Evolutionary conservation across 1,140 invertebrate genomes (phyloP).

Genomic region (Goniozus legneri): DNA sequence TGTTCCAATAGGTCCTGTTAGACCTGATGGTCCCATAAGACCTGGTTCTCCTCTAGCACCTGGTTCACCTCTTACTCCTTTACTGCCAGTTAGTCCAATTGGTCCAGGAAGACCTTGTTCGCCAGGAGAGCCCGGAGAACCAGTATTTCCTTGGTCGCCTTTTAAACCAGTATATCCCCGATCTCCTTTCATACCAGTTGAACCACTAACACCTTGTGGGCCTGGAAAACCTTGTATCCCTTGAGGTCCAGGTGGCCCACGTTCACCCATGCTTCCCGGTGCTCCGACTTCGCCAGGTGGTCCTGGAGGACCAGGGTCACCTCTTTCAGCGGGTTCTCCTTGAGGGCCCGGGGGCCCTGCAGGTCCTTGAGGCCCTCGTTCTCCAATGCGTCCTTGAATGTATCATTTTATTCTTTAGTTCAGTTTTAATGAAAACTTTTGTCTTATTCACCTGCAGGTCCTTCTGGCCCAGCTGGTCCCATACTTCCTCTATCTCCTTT

Average conservation of each 20-base stretch:
- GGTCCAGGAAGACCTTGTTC: slow-evolving; percentile 65
- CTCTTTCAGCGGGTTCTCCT: slow-evolving; percentile 71
- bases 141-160: slow-evolving; percentile 70
- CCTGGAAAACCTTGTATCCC: slow-evolving; percentile 66
- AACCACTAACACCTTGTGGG: slow-evolving; percentile 63
- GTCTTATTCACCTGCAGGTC: slow-evolving; percentile 61
- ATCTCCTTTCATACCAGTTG: slow-evolving; percentile 71
- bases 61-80: slow-evolving; percentile 71
- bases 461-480: slow-evolving; percentile 64
- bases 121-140: slow-evolving; percentile 56
- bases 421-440: no score
- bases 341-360: slow-evolving; percentile 69
- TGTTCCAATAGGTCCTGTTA: slow-evolving; percentile 25
- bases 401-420: slow-evolving; percentile 3
- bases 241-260: slow-evolving; percentile 58
- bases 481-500: slow-evolving; percentile 69
- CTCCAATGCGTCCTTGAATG: slow-evolving; percentile 60
- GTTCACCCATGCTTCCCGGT: slow-evolving; percentile 65
- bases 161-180: slow-evolving; percentile 66
- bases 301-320: slow-evolving; percentile 71
- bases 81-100: slow-evolving; percentile 63
- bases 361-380: slow-evolving; percentile 66
- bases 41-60: slow-evolving; percentile 74
- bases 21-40: slow-evolving; percentile 49
- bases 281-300: slow-evolving; percentile 71